Conservation (phyloP, 1,140 invertebrate species). For the Globodera rostochiensis region DNA sequence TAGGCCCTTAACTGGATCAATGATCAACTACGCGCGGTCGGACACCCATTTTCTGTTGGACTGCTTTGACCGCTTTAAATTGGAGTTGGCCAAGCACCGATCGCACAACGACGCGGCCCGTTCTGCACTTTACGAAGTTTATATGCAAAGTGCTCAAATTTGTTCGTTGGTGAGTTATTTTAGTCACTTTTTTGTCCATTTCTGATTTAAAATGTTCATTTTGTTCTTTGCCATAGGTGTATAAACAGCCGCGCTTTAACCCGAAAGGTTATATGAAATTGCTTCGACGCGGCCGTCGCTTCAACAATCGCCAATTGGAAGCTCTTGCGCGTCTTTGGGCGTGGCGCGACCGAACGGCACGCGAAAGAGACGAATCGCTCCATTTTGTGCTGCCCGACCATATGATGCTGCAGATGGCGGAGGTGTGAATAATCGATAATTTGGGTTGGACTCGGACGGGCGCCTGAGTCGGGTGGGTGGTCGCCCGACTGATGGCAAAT, state of each 20-base stretch:
- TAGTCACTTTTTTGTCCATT: not conserved
- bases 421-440: conserved; percentile 67
- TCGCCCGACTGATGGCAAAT: no score
- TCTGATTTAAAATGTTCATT: conserved; percentile 12
- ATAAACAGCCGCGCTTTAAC: conserved; percentile 78
- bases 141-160: conserved; percentile 75
- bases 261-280: conserved; percentile 77
- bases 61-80: conserved; percentile 81
- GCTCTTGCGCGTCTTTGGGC: conserved; percentile 80
- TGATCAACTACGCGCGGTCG: conserved; percentile 84
- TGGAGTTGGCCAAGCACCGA: conserved; percentile 76
- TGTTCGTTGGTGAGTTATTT: conserved; percentile 70
- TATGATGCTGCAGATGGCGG: conserved; percentile 87
- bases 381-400: conserved; percentile 92
- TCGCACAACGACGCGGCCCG: conserved; percentile 73
- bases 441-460: no score
- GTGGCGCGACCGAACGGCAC: conserved; percentile 81
- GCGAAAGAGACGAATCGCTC: conserved; percentile 85
- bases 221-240: conserved; percentile 70
- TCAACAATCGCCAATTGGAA: conserved; percentile 82
- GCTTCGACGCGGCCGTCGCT: conserved; percentile 77
- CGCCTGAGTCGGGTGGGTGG: no score
- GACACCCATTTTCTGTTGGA: conserved; percentile 95
- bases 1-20: conserved; percentile 81
- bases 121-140: conserved; percentile 64